Conservation (phyloP, 2,888 invertebrate genomes). For the Rhodophaea formosa region DNA sequence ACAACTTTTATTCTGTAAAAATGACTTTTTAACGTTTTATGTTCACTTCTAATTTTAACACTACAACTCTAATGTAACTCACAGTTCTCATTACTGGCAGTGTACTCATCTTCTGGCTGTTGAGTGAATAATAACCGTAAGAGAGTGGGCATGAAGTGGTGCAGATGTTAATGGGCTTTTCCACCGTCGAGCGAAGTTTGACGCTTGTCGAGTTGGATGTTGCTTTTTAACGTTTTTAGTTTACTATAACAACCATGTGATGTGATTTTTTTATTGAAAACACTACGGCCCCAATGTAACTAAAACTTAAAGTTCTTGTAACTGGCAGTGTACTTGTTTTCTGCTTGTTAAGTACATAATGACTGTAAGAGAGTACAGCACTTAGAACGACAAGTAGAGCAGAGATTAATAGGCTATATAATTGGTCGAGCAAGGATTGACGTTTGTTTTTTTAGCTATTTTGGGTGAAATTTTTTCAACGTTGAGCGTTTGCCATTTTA, state of each 20-base stretch:
- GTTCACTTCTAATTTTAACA: too few species aligned
- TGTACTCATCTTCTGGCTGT: neutral
- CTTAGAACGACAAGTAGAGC: neutral
- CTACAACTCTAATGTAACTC: too few species aligned
- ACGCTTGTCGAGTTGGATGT: conserved; percentile 1
- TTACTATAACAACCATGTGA: too few species aligned
- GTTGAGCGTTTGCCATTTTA: too few species aligned
- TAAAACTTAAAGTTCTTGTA: too few species aligned
- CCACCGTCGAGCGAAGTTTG: neutral
- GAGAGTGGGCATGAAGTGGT: neutral
- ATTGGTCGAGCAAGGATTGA: neutral
- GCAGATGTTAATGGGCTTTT: conserved; percentile 6
- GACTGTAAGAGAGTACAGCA: neutral
- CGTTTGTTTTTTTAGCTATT: too few species aligned
- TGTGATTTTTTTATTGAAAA: too few species aligned
- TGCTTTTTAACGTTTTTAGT: neutral
- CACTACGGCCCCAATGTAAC: too few species aligned
- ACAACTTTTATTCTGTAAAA: too few species aligned
- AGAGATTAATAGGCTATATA: conserved; percentile 4
- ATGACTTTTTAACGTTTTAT: too few species aligned
- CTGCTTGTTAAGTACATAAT: neutral
- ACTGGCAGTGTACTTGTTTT: neutral
- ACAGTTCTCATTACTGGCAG: too few species aligned
- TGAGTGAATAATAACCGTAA: conserved; percentile 5
- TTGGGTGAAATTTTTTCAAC: too few species aligned